Evolutionary conservation across 2,888 invertebrate species (phyloP), one percentile per base, ranked within the genome.

Genomic region (Caenorhabditis parvicauda): DNA sequence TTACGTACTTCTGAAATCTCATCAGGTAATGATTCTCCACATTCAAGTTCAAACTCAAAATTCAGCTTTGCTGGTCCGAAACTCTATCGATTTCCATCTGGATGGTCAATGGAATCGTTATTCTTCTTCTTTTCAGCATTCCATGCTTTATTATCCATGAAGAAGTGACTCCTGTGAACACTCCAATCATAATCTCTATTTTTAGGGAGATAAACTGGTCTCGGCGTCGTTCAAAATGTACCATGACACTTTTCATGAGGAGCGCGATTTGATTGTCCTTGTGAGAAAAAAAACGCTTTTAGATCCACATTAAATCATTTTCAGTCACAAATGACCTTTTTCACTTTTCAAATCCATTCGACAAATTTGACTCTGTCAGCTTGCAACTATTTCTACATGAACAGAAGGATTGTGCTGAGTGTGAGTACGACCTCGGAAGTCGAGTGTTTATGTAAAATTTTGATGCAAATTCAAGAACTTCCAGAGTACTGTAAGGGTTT

Each of bases 101-200:
- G 70, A 62, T 70, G 2, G 32, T 65, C 39, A 67, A 70, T 41
- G 67, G 61, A 0, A 48, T 70, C 29, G 50, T 67, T 4, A 62
- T 64, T 9, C 58, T 70, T 14, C 50, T 67, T 1, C 42, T 70
- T n/a, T 70, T 70, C 65, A 65, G 65, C 46, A 45, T 70, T 46
- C 70, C 70, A 4, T 67, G 67, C 22, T 70, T 70, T 41, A 70
- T 67, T 64, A 61, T 70, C 45, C 64, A 70, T 43, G 70, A 70
- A 61, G 64, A 70, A 56, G 70, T 63, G 32, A 29, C 41, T 53
- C 2, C 6, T 21, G 6, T 12, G 14, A 32, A 25, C 25, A 29
- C 6, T 45, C 27, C 5, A 22, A 21, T 17, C 19, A n/a, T 28
- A 32, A 32, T 7, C 14, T 2, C 12, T 24, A 17, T 14, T 49